These are phyloP conservation scores for Chiloscyllium plagiosum DNA, from an alignment of 2,113 vertebrate genomes.

Conservation along the genomic window DNA sequence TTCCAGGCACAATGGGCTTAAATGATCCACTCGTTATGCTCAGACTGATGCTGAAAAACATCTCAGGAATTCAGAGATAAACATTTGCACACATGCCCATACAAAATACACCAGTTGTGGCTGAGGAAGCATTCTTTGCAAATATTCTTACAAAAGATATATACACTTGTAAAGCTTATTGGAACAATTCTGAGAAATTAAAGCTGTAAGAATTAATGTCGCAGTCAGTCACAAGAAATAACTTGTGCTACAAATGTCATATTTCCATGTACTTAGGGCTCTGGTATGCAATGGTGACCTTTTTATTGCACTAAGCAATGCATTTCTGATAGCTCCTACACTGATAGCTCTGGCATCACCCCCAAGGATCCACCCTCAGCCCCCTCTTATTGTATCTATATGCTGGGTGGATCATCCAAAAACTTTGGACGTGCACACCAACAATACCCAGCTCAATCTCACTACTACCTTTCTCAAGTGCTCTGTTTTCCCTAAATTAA, in stretches of 20 bases:
- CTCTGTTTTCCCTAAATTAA: too few species aligned
- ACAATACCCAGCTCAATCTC: too few species aligned
- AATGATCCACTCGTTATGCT: background rate
- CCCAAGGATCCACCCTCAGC: background rate
- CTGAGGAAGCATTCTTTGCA: background rate
- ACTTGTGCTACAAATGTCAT: background rate
- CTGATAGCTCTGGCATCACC: background rate
- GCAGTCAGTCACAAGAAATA: background rate
- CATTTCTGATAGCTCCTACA: background rate
- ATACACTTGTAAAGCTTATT: background rate
- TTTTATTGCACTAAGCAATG: background rate
- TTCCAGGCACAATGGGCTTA: background rate
- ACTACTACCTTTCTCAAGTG: too few species aligned
- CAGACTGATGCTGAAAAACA: slow-evolving; percentile 9
- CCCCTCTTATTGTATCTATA: too few species aligned
- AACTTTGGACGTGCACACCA: too few species aligned
- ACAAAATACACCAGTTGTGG: background rate
- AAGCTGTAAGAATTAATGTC: background rate
- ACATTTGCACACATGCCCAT: slow-evolving; percentile 11
- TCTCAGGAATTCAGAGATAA: slow-evolving; percentile 9
- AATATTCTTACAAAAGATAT: background rate
- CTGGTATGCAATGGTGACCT: background rate
- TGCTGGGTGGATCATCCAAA: too few species aligned
- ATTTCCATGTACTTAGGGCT: background rate
- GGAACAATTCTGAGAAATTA: background rate